Conservation (phyloP, 1,140 invertebrate genomes). For the Pemphigus obesinymphae region DNA sequence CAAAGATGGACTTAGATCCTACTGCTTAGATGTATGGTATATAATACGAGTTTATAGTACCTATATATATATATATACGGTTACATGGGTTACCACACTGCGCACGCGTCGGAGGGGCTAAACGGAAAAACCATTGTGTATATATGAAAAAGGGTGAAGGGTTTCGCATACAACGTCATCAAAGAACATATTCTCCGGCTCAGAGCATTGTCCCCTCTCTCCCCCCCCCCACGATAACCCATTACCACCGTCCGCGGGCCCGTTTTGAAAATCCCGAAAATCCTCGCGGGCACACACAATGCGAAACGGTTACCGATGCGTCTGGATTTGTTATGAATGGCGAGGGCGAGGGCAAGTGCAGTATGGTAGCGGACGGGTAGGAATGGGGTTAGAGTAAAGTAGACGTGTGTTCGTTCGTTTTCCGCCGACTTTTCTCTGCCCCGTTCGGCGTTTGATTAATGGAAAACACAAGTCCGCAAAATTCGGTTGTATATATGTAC, state of each 20-base stretch:
- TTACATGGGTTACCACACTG: too few relatives aligned
- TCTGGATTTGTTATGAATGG: not conserved
- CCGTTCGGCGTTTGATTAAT: slow-evolving; percentile 11
- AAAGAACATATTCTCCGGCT: slow-evolving; percentile 14
- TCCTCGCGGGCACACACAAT: not conserved
- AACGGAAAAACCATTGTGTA: not conserved
- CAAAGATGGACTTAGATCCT: too few relatives aligned
- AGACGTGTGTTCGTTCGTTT: slow-evolving; percentile 13
- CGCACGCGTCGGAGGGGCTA: not conserved
- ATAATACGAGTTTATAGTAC: too few relatives aligned
- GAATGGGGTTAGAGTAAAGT: not conserved
- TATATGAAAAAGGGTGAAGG: not conserved
- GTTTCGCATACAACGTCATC: not conserved
- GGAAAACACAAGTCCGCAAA: slow-evolving; percentile 10
- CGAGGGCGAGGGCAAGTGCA: not conserved
- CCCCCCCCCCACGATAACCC: not conserved
- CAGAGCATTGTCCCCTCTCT: not conserved
- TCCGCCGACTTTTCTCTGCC: slow-evolving; percentile 2
- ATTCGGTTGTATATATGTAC: not conserved
- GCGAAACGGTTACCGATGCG: slow-evolving; percentile 27
- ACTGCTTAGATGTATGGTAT: too few relatives aligned
- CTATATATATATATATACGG: not conserved
- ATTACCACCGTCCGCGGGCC: not conserved
- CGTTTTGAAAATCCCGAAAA: slow-evolving; percentile 25
- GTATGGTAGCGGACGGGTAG: not conserved